Evolutionary conservation across 1,140 invertebrate genomes (phyloP).

Genomic region (Lanistes nyassanus): DNA sequence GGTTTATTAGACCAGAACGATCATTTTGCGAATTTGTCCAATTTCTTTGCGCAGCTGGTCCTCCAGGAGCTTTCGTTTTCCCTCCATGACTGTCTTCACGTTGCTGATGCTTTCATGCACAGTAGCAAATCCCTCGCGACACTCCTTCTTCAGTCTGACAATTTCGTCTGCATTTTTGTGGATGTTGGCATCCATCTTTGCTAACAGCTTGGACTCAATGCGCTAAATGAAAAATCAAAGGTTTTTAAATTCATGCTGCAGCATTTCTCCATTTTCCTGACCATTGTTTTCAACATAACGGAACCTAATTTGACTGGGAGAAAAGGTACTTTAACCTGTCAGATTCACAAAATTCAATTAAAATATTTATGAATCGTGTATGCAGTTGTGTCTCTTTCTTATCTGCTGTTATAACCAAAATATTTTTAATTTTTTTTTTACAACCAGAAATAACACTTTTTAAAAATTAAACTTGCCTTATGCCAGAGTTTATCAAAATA

Average conservation of each 20-base stretch:
- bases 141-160: slow-evolving; percentile 57
- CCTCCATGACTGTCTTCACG: slow-evolving; percentile 62
- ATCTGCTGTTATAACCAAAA: no score
- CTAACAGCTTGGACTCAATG: slow-evolving; percentile 48
- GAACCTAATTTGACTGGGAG: background rate
- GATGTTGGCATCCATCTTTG: slow-evolving; percentile 46
- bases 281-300: no score
- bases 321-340: background rate
- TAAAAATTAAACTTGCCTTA: no score
- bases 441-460: no score
- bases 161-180: slow-evolving; percentile 53
- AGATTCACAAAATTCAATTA: no score
- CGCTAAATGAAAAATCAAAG: slow-evolving; percentile 36
- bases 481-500: no score
- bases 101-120: slow-evolving; percentile 64
- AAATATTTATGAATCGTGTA: no score
- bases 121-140: slow-evolving; percentile 60
- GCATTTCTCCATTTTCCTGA: background rate
- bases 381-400: no score
- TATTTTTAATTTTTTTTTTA: no score
- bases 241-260: background rate
- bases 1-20: slow-evolving; percentile 28
- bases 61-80: slow-evolving; percentile 58
- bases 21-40: slow-evolving; percentile 55
- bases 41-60: slow-evolving; percentile 64